These are phyloP conservation scores for Heliocidaris tuberculata DNA, from an alignment of 35 echinoderm and acorn worm genomes.

Conservation along the genomic window DNA sequence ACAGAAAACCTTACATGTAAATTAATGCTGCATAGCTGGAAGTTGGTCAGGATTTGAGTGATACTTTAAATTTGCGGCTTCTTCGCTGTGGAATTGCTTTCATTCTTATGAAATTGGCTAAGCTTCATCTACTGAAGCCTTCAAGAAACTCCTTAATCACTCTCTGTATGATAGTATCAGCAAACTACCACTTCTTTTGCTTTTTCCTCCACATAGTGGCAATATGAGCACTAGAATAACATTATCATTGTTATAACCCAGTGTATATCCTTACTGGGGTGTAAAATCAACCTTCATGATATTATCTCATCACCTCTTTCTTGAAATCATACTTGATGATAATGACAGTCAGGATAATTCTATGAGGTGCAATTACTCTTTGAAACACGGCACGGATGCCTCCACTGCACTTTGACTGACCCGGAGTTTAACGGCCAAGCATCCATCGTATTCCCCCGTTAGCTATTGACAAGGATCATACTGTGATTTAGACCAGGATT, in stretches of 20 bases:
- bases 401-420: not conserved
- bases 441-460: not conserved
- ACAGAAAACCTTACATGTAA: not conserved
- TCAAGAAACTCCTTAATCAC: not conserved
- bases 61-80: not conserved
- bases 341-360: not conserved
- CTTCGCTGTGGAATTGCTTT: not conserved
- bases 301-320: not conserved
- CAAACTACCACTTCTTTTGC: not conserved
- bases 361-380: not conserved
- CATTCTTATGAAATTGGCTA: not conserved
- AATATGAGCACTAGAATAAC: not conserved
- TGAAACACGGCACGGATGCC: not conserved
- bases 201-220: not conserved
- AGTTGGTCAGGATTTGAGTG: not conserved
- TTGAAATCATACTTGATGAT: not conserved
- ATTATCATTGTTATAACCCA: not conserved
- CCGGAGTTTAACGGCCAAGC: not conserved
- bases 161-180: not conserved
- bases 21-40: not conserved
- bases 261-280: not conserved
- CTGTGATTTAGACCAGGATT: not conserved
- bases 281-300: not conserved
- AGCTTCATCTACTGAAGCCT: not conserved
- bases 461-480: slow-evolving; percentile 10